Conservation (phyloP, 2,888 invertebrate species). For the Sycophila texana region DNA sequence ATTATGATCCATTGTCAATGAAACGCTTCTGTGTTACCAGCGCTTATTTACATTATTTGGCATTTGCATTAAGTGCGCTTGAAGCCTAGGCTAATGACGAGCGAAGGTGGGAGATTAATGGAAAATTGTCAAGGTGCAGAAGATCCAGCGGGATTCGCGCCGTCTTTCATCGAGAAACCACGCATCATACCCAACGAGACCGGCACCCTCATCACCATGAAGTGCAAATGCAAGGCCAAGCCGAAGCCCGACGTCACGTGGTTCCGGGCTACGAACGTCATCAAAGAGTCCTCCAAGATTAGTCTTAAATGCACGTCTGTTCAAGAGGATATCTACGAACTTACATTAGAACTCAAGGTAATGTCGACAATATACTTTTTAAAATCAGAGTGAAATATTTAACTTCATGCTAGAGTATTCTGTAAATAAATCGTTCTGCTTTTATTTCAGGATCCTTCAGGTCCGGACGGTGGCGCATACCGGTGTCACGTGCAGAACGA, state of each 20-base stretch:
- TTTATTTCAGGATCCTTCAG: slow-evolving; percentile 83
- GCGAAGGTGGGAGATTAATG: slow-evolving; percentile 40
- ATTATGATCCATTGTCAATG: no score
- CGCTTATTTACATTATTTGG: background rate
- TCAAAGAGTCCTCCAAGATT: slow-evolving; percentile 90
- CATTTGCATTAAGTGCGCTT: background rate
- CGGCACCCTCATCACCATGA: slow-evolving; percentile 97
- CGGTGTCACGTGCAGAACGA: slow-evolving; percentile 97
- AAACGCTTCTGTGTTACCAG: no score
- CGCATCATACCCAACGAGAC: slow-evolving; percentile 98
- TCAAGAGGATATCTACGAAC: slow-evolving; percentile 91
- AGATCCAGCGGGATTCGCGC: slow-evolving; percentile 94
- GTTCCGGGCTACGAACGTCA: slow-evolving; percentile 92
- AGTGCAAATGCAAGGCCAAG: slow-evolving; percentile 96
- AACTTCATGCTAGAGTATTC: no score
- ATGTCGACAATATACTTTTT: background rate
- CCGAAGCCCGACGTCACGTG: slow-evolving; percentile 96
- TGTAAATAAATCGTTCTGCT: slow-evolving; percentile 12
- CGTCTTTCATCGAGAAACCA: slow-evolving; percentile 98
- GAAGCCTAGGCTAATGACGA: background rate
- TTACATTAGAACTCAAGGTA: slow-evolving; percentile 89
- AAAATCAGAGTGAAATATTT: background rate
- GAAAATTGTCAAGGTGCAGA: slow-evolving; percentile 84
- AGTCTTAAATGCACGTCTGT: slow-evolving; percentile 86
- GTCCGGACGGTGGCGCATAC: slow-evolving; percentile 90